Evolutionary conservation across 1,140 invertebrate species (phyloP), one percentile per base, ranked within the genome.

Genomic region (Anastatus disparis): DNA sequence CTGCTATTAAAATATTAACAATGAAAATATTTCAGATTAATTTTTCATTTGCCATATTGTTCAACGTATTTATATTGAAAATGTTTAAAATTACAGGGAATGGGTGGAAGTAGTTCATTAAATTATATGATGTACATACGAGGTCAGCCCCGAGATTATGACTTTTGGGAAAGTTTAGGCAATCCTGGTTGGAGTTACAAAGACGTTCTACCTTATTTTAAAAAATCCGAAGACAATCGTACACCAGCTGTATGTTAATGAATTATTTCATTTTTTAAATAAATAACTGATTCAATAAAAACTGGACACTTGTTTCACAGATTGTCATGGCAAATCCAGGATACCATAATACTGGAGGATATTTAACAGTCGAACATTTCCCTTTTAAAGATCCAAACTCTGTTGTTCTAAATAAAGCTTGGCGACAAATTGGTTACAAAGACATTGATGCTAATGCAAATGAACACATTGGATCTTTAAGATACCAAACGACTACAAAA

Each of bases 141-240:
- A 62, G 91, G 92, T 1, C 89, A 90, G 77, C 86, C 86, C 2
- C 79, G 87, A 27, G 91, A 92, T 80, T 93, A 90, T 75, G 89
- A 93, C 79, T 84, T 87, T 58, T 92, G 90, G 90, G 88, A 82
- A 22, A 82, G 81, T 22, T 85, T 92, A 76, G 95, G 95, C 13
- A 95, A 95, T 74, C 79, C 82, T n/a, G 93, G 93, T 1, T 97
- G 95, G 95, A 90, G 91, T 26, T 97, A 93, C 79, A 84, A 90
- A 8, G 91, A 94, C 66, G 87, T 94, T 0, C 78, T 94, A 10
- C 91, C 89, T 0, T 95, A 94, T 80, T 95, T 95, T 76, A 89
- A 88, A 58, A 94, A 93, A 80, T 90, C 90, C 0, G 93, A 94
- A 85, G 89, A 91, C 72, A 85, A 90, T 61, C 12, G 58, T 3